A percentile compares a stretch with the other conserved stretches of the same genome.
These are phyloP conservation scores for Carcina quercana DNA, from an alignment of 2,888 invertebrate genomes.

Conservation along the genomic window DNA sequence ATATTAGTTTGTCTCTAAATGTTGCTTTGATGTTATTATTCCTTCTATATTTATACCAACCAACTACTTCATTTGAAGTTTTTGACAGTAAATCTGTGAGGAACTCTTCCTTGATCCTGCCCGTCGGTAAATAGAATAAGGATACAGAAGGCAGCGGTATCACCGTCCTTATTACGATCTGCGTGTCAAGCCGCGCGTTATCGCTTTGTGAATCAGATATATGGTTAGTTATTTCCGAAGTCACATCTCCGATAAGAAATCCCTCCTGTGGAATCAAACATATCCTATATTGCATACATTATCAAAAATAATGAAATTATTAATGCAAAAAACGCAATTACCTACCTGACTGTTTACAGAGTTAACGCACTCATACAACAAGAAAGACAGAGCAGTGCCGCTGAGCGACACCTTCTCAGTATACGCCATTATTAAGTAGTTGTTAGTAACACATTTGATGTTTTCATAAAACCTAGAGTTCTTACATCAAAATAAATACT, in stretches of 20 bases:
- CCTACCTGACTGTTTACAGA: conserved; percentile 73
- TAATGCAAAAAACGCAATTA: conserved; percentile 2
- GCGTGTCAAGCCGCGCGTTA: conserved; percentile 74
- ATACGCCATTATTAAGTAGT: conserved; percentile 39
- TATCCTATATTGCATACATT: neutral
- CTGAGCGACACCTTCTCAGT: conserved; percentile 70
- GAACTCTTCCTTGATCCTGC: conserved; percentile 72
- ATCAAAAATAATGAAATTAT: too few relatives aligned
- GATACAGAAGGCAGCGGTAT: conserved; percentile 74
- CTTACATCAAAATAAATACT: too few relatives aligned
- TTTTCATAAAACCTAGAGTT: too few relatives aligned
- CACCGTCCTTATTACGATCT: conserved; percentile 76
- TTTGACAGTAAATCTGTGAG: conserved; percentile 67
- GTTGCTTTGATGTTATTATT: conserved; percentile 72
- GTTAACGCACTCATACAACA: conserved; percentile 80
- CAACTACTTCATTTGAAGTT: conserved; percentile 74
- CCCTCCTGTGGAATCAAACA: conserved; percentile 68
- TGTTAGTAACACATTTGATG: neutral
- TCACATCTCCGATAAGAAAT: conserved; percentile 78
- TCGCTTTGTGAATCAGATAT: conserved; percentile 81
- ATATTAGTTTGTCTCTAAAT: conserved; percentile 76
- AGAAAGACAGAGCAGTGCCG: conserved; percentile 79
- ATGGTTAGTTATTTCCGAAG: conserved; percentile 77
- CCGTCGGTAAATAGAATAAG: conserved; percentile 73
- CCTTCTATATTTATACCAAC: conserved; percentile 79